phyloP scores from a whole-genome alignment of 92 coral and sea anemone species.

The Actinostola sp. region DNA sequence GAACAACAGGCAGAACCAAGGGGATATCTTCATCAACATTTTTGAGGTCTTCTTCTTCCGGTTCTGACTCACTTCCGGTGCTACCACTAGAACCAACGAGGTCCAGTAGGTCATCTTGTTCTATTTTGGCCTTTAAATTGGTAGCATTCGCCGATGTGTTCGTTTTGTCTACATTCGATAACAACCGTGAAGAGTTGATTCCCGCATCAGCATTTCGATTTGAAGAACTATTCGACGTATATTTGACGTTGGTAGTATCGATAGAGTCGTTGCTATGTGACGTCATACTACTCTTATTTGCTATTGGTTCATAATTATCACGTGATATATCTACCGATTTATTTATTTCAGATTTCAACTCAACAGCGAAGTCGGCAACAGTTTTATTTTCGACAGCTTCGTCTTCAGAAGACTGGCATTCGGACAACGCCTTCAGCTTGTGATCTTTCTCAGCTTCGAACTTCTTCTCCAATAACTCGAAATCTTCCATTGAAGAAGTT shows the following conservation, averaged over 20 bases:
- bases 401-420: neutral
- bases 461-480: slow-evolving; percentile 62
- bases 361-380: neutral
- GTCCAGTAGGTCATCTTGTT: slow-evolving; percentile 77
- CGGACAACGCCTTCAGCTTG: neutral
- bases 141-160: too few relatives aligned
- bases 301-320: neutral
- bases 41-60: slow-evolving; percentile 26
- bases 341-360: neutral
- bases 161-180: too few relatives aligned
- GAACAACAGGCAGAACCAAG: neutral
- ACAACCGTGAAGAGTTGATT: too few relatives aligned
- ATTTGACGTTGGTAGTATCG: too few relatives aligned
- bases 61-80: slow-evolving; percentile 43
- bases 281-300: neutral
- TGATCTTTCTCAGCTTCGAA: slow-evolving; percentile 29
- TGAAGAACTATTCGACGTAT: too few relatives aligned
- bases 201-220: too few relatives aligned
- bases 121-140: slow-evolving; percentile 16
- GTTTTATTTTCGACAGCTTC: neutral
- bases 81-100: slow-evolving; percentile 67
- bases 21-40: neutral
- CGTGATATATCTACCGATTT: neutral
- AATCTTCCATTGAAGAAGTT: slow-evolving; percentile 63
- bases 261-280: too few relatives aligned